Percentiles rank a stretch among this genome's conserved stretches.
Evolutionary conservation across 2,797 vertebrate genomes (phyloP).

Genomic region (Neopelma chrysocephalum): DNA sequence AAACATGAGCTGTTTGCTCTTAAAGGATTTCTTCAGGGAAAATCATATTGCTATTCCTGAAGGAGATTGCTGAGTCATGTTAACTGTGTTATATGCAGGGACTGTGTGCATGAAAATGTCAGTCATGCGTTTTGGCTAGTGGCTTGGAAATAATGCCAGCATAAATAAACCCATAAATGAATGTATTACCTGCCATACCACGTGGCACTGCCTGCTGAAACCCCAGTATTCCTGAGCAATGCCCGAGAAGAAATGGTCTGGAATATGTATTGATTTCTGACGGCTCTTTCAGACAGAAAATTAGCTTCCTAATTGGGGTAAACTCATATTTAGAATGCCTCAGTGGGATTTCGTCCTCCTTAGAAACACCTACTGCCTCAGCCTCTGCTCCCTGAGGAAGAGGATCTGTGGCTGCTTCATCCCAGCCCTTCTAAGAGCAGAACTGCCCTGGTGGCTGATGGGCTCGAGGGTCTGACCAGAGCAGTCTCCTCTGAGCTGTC

Average conservation of each 20-base stretch:
- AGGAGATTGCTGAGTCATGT: conserved; percentile 46
- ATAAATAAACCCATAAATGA: background rate
- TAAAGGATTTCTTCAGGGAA: conserved; percentile 33
- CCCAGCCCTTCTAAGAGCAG: background rate
- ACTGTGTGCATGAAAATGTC: background rate
- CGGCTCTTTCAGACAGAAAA: background rate
- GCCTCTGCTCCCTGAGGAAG: background rate
- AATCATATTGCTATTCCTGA: background rate
- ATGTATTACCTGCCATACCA: background rate
- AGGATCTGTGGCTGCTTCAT: background rate
- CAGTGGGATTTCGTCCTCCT: background rate
- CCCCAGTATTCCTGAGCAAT: background rate
- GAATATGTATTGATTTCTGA: background rate
- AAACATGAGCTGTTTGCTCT: conserved; percentile 40
- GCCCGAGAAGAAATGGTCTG: background rate
- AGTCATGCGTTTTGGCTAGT: background rate
- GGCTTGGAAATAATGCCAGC: background rate
- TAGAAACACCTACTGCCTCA: background rate
- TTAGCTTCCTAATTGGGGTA: background rate
- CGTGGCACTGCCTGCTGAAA: background rate
- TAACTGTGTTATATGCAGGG: background rate
- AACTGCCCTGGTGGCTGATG: background rate
- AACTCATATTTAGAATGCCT: background rate
- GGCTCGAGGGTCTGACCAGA: background rate
- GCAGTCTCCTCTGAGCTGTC: background rate